Base-by-base conservation (phyloP, 2,797 vertebrate genomes). In the Xiphophorus birchmanni region DNA sequence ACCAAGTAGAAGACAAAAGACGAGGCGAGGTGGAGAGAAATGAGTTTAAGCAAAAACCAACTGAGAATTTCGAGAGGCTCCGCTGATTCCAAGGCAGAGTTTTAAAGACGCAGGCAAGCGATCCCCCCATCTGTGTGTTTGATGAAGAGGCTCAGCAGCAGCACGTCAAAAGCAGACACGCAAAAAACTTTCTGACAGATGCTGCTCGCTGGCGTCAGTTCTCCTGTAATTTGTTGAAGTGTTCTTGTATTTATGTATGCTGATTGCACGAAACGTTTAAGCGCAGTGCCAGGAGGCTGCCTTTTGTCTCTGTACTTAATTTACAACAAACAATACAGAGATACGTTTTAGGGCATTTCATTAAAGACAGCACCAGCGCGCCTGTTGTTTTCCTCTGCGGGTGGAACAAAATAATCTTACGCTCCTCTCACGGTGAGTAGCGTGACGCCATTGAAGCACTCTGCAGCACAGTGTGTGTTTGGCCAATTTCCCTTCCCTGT, bases 71-170 rank as follows among this genome's bases (percentile, higher is more conserved):
- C n/a, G 18, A 88, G 85, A 82, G 50, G 75, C 67, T 26, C 73
- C 63, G 72, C 12, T 12, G 76, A 84, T 83, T 85, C 83, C 82
- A 77, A 87, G 79, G 74, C 82, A 87, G 48, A 69, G 71, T 8
- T 76, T 80, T 77, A 44, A 84, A 81, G 73, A 80, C 0, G n/a
- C 47, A 86, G 73, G 80, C 29, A 52, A 90, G 77, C 11, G 40
- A 77, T 77, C 73, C 69, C 69, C 73, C 82, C 87, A 80, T 88
- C 86, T 90, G 85, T 83, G 85, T 77, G 78, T 84, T 91, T 85
- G 79, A 63, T 74, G 29, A 75, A 88, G 81, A 87, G 80, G 80
- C 84, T 87, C 72, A 56, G 81, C 86, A 79, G 77, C 76, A 67
- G 75, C 73, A 71, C 80, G 73, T 78, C 81, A 63, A 80, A 87